Base-by-base conservation (phyloP, 2,888 invertebrate species). In the Plagiodera versicolora region DNA sequence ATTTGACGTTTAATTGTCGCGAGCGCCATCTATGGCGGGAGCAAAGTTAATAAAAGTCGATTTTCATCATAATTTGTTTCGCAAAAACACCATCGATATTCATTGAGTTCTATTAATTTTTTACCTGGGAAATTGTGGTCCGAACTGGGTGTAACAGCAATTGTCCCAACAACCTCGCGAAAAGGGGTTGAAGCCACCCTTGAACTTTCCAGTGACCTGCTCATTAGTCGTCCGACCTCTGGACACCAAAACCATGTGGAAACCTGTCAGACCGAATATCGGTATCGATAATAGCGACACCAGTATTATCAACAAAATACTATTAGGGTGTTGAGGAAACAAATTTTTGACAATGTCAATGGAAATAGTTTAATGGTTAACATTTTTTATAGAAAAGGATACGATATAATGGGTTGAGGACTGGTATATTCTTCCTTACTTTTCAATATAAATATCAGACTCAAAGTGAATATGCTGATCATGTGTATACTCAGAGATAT, bases 151-250 rank as follows among this genome's bases (percentile, higher is more conserved):
- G 78, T 94, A 93, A 80, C 93, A 93, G 82, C 97, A 96, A 82
- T 99, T 99, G 77, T 90, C 87, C 87, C 92, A 91, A 81, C 97
- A 98, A 28, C 98, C 98, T 76, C 90, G 86, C 3, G 95, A 96
- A 83, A 98, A 99, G 56, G 99, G 99, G 85, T 99, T 99, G 81
- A 94, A 96, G 39, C 97, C 98, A 57, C 96, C 96, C 77, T 96
- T 94, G 84, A 98, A 99, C 84, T 98, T 98, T 60, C 98, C 98
- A 14, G 99, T 99, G 65, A 99, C 98, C 86, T 99, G 99, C 83
- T 99, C 99, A 83, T 99, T 99, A 68, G 99, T 99, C 59, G 99
- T 99, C 68, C 98, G 87, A 39, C 98, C 99, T 65, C 98, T 85
- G 24, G 95, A 92, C 56, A 99, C 97, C 70, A 99, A 86, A 74